Evolutionary conservation across 2,888 invertebrate species (phyloP).

Genomic region (Keiferia lycopersicella): DNA sequence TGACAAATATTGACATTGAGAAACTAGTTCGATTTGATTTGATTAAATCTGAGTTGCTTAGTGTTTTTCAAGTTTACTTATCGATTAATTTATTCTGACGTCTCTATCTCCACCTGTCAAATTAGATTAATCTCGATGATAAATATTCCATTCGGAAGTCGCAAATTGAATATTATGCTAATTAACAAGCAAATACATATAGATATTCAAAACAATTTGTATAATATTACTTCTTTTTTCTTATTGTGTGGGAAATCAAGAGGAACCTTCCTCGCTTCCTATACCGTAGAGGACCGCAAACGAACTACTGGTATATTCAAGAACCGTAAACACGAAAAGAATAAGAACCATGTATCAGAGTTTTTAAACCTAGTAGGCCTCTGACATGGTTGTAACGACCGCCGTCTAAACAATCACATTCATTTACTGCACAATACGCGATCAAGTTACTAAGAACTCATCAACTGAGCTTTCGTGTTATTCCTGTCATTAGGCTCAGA

Average conservation of each 20-base stretch:
- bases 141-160: conserved; percentile 1
- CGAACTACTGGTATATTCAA: no score
- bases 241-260: no score
- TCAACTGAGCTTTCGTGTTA: neutral
- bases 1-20: conserved; percentile 16
- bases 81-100: conserved; percentile 9
- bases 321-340: no score
- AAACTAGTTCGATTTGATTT: conserved; percentile 1
- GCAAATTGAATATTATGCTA: no score
- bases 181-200: no score
- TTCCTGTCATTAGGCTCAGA: no score
- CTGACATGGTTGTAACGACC: no score
- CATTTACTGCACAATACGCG: neutral
- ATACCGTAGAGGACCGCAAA: no score
- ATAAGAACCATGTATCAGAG: no score
- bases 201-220: no score
- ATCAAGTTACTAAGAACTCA: neutral
- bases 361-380: no score
- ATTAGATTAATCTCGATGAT: neutral
- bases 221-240: neutral
- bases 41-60: conserved; percentile 4
- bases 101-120: conserved; percentile 10
- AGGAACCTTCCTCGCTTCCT: neutral
- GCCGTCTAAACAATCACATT: no score
- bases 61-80: neutral